Conservation (phyloP, 1,140 invertebrate genomes). For the Drosophila murphyi region DNA sequence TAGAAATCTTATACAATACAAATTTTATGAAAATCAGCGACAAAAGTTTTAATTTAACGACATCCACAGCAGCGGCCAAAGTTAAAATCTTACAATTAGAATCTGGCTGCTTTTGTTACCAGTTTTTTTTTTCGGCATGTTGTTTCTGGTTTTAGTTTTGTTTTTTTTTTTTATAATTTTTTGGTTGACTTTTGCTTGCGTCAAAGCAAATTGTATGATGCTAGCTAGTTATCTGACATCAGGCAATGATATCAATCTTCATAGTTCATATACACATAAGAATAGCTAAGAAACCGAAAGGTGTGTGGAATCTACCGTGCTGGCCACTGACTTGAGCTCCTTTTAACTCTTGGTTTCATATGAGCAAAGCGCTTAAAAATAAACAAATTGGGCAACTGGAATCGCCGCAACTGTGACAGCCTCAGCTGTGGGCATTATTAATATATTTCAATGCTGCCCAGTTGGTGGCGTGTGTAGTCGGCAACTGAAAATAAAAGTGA, state of each 20-base stretch:
- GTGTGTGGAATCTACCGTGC: conserved; percentile 25
- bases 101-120: conserved; percentile 67
- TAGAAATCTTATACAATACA: conserved; percentile 58
- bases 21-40: conserved; percentile 51
- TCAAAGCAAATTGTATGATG: conserved; percentile 44
- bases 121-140: conserved; percentile 41
- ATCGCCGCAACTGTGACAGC: not conserved
- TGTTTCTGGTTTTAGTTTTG: conserved; percentile 10
- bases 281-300: conserved; percentile 66
- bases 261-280: conserved; percentile 56
- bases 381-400: conserved; percentile 17
- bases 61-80: conserved; percentile 41
- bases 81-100: conserved; percentile 54
- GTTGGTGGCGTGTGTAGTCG: conserved; percentile 37
- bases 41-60: conserved; percentile 72
- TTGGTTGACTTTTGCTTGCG: conserved; percentile 42
- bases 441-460: conserved; percentile 45
- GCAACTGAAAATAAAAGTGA: conserved; percentile 76
- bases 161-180: conserved; percentile 3
- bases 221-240: conserved; percentile 43
- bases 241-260: conserved; percentile 73
- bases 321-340: conserved; percentile 19
- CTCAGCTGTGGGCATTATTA: conserved; percentile 48
- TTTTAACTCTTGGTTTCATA: conserved; percentile 63
- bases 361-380: conserved; percentile 51